These are phyloP conservation scores for Orycteropus afer DNA, from an alignment of 2,113 vertebrate genomes.

Conservation along the genomic window DNA sequence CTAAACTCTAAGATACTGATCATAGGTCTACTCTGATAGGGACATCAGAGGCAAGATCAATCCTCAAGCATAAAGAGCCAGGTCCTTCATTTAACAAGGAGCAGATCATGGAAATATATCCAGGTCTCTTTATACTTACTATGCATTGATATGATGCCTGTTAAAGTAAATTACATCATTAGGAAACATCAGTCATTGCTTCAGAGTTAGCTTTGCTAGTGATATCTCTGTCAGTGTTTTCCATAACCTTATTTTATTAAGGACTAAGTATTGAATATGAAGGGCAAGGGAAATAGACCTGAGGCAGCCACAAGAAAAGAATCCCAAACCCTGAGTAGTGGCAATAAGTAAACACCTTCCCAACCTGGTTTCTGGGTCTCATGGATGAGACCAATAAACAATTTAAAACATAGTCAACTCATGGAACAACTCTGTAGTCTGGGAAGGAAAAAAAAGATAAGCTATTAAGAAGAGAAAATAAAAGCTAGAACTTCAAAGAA, in stretches of 20 bases:
- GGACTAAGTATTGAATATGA: not conserved
- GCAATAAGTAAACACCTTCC: not conserved
- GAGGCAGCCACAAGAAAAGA: not conserved
- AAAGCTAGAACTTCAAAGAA: not conserved
- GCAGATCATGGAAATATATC: not conserved
- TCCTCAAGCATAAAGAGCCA: not conserved
- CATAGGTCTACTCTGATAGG: not conserved
- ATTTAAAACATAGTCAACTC: not conserved
- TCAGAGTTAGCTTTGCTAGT: not conserved
- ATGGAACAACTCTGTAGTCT: not conserved
- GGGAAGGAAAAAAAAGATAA: not conserved
- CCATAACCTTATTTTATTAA: not conserved
- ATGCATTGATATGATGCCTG: not conserved
- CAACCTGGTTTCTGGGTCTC: not conserved
- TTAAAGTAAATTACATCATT: not conserved
- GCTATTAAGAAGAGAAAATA: not conserved
- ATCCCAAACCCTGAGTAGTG: not conserved
- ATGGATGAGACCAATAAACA: not conserved
- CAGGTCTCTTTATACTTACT: not conserved
- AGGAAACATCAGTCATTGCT: not conserved
- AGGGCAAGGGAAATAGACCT: not conserved
- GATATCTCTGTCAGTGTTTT: not conserved
- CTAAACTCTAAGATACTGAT: not conserved
- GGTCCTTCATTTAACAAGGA: not conserved
- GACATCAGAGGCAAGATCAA: not conserved